Evolutionary conservation across 37 sponge, comb jelly and placozoan species (phyloP).

Genomic region (Beroe forskalii): DNA sequence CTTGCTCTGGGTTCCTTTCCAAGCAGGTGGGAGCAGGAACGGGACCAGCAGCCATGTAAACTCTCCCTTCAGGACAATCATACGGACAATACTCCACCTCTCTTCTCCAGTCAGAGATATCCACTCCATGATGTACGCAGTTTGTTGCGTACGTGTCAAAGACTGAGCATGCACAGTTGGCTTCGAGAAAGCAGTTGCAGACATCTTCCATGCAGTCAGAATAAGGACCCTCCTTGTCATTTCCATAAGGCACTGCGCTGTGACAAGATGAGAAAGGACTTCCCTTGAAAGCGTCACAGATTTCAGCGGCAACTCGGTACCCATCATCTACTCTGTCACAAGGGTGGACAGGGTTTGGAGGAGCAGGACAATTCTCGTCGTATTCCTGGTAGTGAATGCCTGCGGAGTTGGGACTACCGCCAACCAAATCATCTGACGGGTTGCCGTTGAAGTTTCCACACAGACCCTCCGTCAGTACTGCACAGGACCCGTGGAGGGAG

Average conservation of each 20-base stretch:
- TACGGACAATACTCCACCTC: slow-evolving; percentile 1
- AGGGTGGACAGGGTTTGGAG: not conserved
- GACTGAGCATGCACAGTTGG: not conserved
- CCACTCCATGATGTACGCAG: not conserved
- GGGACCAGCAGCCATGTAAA: not conserved
- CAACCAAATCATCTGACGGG: not conserved
- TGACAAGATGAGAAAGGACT: not conserved
- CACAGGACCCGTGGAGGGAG: slow-evolving; percentile 32
- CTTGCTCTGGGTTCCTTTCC: not conserved
- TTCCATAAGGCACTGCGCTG: not conserved
- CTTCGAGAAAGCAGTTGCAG: not conserved
- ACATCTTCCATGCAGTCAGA: slow-evolving; percentile 3
- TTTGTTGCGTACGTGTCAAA: not conserved
- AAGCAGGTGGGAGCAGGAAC: slow-evolving; percentile 3
- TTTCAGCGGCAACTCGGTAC: not conserved
- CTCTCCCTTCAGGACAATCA: not conserved
- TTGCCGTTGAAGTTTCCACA: slow-evolving; percentile 19
- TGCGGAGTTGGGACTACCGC: not conserved
- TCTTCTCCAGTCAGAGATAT: not conserved
- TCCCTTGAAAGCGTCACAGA: not conserved
- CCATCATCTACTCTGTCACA: not conserved
- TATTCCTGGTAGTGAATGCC: not conserved
- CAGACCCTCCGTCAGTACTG: not conserved
- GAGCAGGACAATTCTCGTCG: slow-evolving; percentile 39
- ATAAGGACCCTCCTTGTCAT: not conserved